Conservation (phyloP, 2,888 invertebrate species). For the Sepiola atlantica region DNA sequence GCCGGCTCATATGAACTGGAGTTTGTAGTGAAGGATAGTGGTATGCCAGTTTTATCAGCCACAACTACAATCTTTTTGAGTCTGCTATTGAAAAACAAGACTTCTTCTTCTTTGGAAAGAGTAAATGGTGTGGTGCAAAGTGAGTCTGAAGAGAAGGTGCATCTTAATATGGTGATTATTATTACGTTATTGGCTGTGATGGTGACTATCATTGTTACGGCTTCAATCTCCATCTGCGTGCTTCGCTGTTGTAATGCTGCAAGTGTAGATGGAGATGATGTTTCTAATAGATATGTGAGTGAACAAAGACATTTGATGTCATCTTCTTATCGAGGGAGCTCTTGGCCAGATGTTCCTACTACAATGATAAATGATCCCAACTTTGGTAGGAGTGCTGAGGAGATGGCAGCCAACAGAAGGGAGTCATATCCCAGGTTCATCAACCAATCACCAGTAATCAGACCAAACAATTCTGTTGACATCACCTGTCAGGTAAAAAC, state of each 20-base stretch:
- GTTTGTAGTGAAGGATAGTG: not conserved
- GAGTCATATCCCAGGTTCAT: not conserved
- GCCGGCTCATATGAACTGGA: conserved; percentile 1
- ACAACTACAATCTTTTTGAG: conserved; percentile 9
- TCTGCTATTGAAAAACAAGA: not conserved
- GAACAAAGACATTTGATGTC: conserved; percentile 13
- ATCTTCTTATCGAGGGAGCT: conserved; percentile 8
- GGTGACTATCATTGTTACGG: not conserved
- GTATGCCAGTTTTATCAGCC: not conserved
- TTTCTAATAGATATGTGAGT: not conserved
- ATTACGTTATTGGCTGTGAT: not conserved
- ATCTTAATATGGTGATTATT: conserved; percentile 32
- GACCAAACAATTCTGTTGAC: not conserved
- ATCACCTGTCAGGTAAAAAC: not conserved
- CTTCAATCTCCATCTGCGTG: not conserved
- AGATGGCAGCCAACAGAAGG: not conserved
- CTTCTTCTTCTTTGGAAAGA: conserved; percentile 7
- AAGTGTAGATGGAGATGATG: conserved; percentile 32
- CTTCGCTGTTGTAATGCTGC: conserved; percentile 1
- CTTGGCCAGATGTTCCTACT: conserved; percentile 20
- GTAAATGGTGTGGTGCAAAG: not conserved
- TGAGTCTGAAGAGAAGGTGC: not conserved
- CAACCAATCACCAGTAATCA: not conserved
- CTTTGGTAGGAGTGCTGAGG: not conserved
- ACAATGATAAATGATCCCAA: not conserved